A percentile compares a stretch with the other conserved stretches of the same genome.
Evolutionary conservation across 64 coral and sea anemone genomes (phyloP).

Genomic region (Stichodactyla mertensii): DNA sequence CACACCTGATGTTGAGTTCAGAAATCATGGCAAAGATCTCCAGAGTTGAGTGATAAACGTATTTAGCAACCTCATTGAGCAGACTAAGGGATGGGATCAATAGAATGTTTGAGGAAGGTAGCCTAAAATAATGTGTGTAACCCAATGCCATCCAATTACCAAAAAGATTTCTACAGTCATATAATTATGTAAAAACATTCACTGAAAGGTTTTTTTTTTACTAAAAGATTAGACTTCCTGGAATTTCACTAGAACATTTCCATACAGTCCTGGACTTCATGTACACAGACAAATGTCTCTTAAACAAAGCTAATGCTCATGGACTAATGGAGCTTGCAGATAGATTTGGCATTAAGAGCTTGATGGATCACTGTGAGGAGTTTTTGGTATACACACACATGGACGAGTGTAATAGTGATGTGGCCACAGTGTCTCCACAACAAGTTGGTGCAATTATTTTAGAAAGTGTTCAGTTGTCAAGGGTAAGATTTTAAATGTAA

Average conservation of each 20-base stretch:
- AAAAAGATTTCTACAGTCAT: too few species aligned
- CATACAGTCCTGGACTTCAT: neutral
- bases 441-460: neutral
- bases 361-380: slow-evolving; percentile 7
- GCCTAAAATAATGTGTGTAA: too few species aligned
- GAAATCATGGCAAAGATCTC: too few species aligned
- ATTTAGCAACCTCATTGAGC: too few species aligned
- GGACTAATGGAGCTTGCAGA: neutral
- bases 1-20: too few species aligned
- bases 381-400: neutral
- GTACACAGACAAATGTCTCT: slow-evolving; percentile 22
- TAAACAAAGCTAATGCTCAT: neutral
- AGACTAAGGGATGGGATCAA: too few species aligned
- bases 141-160: too few species aligned
- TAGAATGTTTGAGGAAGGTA: too few species aligned
- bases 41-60: too few species aligned
- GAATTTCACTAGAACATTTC: slow-evolving; percentile 2
- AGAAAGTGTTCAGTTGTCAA: neutral
- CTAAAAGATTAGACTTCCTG: slow-evolving; percentile 14
- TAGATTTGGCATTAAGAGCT: neutral
- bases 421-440: neutral
- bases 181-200: neutral
- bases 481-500: neutral
- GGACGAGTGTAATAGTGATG: neutral
- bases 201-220: neutral